Base-by-base conservation (phyloP, 1,140 invertebrate species). In the Asbolus verrucosus region DNA sequence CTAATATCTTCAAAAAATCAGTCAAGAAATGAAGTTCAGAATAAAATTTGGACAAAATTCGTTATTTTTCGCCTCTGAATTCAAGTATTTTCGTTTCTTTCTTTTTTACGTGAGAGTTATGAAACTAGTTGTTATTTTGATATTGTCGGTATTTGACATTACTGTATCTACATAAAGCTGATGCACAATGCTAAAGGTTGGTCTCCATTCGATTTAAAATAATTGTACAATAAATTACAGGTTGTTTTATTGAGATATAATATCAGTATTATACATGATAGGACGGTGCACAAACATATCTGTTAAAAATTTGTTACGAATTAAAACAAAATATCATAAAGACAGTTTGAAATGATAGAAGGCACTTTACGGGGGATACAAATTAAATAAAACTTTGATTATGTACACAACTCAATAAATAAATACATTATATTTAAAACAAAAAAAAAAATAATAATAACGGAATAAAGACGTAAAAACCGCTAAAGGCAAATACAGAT, bases 221-320 rank as follows among this genome's bases (percentile, higher is more conserved):
- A 30, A 30, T 4, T 4, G 3, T 30, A 8, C 24, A 6, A 27
- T 54, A 11, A 54, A 54, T 41, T 63, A 63, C 61, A 63, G 36
- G 27, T 62, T 38, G 31, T 38, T 62, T 62, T 62, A 62, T 62
- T 62, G 16, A 62, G 36, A 38, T 62, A 50, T 59, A 63, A 63
- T 63, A 63, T 63, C 61, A 63, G 21, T 38, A 41, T 62, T 24
- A 62, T 63, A 63, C 61, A 63, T 63, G 61, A 41, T 63, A 63
- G 61, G 33, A 63, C 38, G 61, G 61, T 63, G 61, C 61, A 63
- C 61, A 63, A 54, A 63, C 61, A 63, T 41, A 41, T 63, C 61
- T 63, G 41, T 19, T 39, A 63, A 15, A 63, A 27, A 19, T 63
- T 63, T 63, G 33, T 63, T 63, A 63, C 33, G 38, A 63, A 63